Evolutionary conservation across 2,797 vertebrate species (phyloP), one percentile per base, ranked within the genome.

Genomic region (Tapirus indicus): DNA sequence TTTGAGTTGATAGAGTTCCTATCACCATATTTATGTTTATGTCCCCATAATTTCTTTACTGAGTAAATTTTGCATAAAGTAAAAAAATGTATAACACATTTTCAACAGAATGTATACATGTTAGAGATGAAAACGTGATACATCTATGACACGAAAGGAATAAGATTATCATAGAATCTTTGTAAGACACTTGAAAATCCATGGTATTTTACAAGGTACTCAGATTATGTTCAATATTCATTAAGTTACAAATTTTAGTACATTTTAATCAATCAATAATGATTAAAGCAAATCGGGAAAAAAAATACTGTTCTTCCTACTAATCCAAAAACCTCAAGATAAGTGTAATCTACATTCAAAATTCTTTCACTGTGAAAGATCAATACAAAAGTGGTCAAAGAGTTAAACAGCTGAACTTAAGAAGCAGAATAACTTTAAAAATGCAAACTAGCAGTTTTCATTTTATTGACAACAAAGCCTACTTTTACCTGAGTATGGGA

Each of bases 401-500:
- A 25, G 64, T 91, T 94, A 66, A 95, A 77, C 10, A 74, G 91
- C 29, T 72, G 27, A 91, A 83, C 23, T 64, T 60, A 47, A 94
- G 66, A 92, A 91, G 94, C 2, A 79, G 93, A 95, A 17, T 84
- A 93, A 74, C 13, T 91, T 85, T 16, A 91, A 94, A 97, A 89
- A 95, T 27, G 72, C 38, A 94, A 97, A 85, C 17, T 11, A 44
- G 84, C 47, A 18, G n/a, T 49, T 86, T 84, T 68, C 23, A 54
- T 35, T 29, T 72, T 72, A 80, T 16, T 9, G 85, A 90, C 18
- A 58, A 52, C 29, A 47, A 32, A 47, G 49, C 68, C 41, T 20
- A 3, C 23, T 96, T 98, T 98, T 98, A 99, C 99, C 99, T 99
- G 99, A 47, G 99, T 99, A 97, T 99, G 99, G 83, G 99, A 99